Evolutionary conservation across 2,888 invertebrate species (phyloP).

Genomic region (Carpatolechia fugitivella): DNA sequence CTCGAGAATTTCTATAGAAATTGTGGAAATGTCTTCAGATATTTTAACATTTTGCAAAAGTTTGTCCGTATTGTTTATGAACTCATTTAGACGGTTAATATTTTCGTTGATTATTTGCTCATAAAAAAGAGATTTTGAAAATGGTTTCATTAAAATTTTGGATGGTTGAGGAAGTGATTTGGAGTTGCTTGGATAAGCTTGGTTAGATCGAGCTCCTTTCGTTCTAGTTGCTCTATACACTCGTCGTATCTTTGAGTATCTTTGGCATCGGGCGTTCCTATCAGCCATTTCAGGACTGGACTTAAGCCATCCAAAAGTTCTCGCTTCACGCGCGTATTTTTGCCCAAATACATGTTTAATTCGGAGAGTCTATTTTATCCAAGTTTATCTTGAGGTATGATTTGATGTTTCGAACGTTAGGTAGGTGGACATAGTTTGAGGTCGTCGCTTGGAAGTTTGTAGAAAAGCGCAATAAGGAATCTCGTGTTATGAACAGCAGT

Average conservation of each 20-base stretch:
- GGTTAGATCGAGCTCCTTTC: no score
- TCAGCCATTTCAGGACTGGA: constrained; percentile 32
- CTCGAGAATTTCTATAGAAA: constrained; percentile 30
- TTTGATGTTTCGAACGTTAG: constrained; percentile 20
- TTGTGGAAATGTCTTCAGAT: constrained; percentile 28
- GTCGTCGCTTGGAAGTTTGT: constrained; percentile 19
- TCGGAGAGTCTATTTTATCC: constrained; percentile 25
- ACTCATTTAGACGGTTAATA: no score
- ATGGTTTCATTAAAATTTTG: no score
- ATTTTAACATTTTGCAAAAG: constrained; percentile 19
- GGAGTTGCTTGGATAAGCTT: no score
- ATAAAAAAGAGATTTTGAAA: no score
- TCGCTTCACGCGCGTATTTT: constrained; percentile 27
- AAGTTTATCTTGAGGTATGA: constrained; percentile 25
- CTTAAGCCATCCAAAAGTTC: constrained; percentile 33
- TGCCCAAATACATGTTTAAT: constrained; percentile 24
- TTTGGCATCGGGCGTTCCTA: constrained; percentile 35
- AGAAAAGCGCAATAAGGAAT: constrained; percentile 24
- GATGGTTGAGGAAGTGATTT: no score
- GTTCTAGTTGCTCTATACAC: constrained; percentile 33
- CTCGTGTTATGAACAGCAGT: constrained; percentile 26
- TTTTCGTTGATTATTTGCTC: no score
- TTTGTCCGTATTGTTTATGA: no score
- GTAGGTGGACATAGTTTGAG: constrained; percentile 18
- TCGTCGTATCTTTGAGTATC: constrained; percentile 31